Conservation (phyloP, 2,797 vertebrate species). For the Ctenochaetus hawaiiensis region DNA sequence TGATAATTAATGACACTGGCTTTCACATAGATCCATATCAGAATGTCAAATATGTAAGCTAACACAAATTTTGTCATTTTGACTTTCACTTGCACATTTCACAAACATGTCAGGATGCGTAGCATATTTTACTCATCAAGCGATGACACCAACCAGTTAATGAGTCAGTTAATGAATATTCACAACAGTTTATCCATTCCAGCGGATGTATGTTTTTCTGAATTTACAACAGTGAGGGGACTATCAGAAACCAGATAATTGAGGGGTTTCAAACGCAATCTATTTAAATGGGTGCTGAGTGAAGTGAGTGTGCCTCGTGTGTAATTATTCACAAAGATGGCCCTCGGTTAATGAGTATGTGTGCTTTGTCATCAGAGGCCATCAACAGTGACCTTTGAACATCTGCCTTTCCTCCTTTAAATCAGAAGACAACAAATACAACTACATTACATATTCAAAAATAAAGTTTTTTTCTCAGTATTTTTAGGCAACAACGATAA, state of each 20-base stretch:
- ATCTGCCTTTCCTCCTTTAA: conserved; percentile 61
- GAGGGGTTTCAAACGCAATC: conserved; percentile 60
- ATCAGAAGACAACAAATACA: conserved; percentile 74
- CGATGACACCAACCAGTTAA: conserved; percentile 70
- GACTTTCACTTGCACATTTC: conserved; percentile 82
- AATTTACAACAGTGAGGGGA: conserved; percentile 75
- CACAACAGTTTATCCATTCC: conserved; percentile 75
- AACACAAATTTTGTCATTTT: conserved; percentile 74
- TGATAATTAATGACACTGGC: conserved; percentile 57
- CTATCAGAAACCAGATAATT: conserved; percentile 52
- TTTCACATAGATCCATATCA: conserved; percentile 63
- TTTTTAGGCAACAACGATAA: conserved; percentile 79
- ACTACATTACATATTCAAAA: conserved; percentile 82
- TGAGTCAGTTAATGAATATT: conserved; percentile 76
- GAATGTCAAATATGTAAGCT: conserved; percentile 71
- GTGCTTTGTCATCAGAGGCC: conserved; percentile 80
- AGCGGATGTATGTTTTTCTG: conserved; percentile 62
- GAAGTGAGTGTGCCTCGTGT: conserved; percentile 49
- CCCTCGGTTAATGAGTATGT: conserved; percentile 66
- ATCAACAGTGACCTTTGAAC: conserved; percentile 56
- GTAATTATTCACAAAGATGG: conserved; percentile 76
- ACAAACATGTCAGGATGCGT: conserved; percentile 78
- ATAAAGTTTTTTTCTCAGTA: conserved; percentile 77
- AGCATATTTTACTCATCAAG: conserved; percentile 72
- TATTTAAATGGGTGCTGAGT: conserved; percentile 44